Conservation (phyloP, 2,888 invertebrate species). For the Stegana nigrithorax region DNA sequence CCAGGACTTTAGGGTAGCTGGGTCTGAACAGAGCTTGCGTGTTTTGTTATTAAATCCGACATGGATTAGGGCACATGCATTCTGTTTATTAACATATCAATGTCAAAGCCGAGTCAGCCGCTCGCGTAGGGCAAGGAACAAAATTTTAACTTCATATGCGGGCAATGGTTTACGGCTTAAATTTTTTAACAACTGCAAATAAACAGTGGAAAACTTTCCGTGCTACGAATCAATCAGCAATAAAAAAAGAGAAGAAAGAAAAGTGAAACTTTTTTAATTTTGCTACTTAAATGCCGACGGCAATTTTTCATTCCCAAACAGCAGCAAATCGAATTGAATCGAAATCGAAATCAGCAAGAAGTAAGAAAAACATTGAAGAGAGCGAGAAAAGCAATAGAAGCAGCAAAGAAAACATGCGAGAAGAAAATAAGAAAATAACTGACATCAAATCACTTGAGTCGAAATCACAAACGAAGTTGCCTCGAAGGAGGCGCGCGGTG, state of each 20-base stretch:
- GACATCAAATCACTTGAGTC: slow-evolving; percentile 6
- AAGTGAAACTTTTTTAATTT: slow-evolving; percentile 56
- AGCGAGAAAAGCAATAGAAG: slow-evolving; percentile 8
- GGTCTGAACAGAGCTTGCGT: no score
- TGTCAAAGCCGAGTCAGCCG: slow-evolving; percentile 40
- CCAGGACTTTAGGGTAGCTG: background rate
- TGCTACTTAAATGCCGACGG: slow-evolving; percentile 43
- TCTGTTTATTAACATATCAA: slow-evolving; percentile 57
- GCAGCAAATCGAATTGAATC: slow-evolving; percentile 34
- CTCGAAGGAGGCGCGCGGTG: background rate
- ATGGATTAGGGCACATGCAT: slow-evolving; percentile 7
- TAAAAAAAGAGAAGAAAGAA: slow-evolving; percentile 19
- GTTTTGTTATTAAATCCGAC: no score
- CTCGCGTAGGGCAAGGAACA: background rate
- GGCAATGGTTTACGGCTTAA: slow-evolving; percentile 45
- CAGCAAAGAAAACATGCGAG: slow-evolving; percentile 17
- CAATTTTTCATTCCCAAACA: slow-evolving; percentile 28
- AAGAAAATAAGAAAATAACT: slow-evolving; percentile 17
- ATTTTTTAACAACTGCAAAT: slow-evolving; percentile 50
- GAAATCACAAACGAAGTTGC: slow-evolving; percentile 10
- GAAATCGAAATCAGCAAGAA: slow-evolving; percentile 40
- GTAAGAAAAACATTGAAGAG: slow-evolving; percentile 27
- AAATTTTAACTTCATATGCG: slow-evolving; percentile 22
- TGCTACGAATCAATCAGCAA: slow-evolving; percentile 29
- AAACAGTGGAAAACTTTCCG: background rate